Evolutionary conservation across 2,888 invertebrate species (phyloP), one percentile per base, ranked within the genome.

Genomic region (Drosophila putrida): DNA sequence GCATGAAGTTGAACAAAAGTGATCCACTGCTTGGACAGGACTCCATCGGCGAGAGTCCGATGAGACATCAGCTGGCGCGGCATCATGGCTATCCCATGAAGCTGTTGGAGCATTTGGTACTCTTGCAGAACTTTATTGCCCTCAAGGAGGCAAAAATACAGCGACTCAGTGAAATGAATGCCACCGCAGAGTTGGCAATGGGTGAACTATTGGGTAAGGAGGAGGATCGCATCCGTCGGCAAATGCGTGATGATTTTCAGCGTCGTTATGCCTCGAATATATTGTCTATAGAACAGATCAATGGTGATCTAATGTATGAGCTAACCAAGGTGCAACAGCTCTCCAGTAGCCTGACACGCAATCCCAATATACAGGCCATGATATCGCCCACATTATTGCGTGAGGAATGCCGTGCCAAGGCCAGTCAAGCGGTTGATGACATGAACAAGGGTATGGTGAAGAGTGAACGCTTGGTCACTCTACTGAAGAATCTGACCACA

Each of bases 241-340:
- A 65, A 25, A 8, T 69, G 5, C 66, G 66, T 4, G 95, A 96
- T 71, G 98, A 98, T 90, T 99, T 98, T 92, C 97, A 98, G 91
- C 95, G 96, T 80, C 95, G 96, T 88, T 99, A 99, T 93, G 98
- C 98, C 11, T 95, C 95, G 72, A 94, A 95, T 80, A 95, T 99
- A 3, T 95, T 98, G 59, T 97, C 98, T 76, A 94, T 99, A 82
- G 98, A 98, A 90, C 96, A 95, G 88, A 95, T 99, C 93, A 99
- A 99, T 92, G 94, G 95, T 81, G 97, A 98, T 90, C 94, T 99
- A 75, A 96, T 97, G 91, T 95, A 96, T 71, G 96, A 96, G 91
- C 94, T 98, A 53, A 96, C 96, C 89, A 96, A 96, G 88, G 96
- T 98, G 57, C 97, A 98, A 93, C 93, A 95, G 69, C 95, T 95